phyloP scores from a whole-genome alignment of 2,113 vertebrate species.

The Regulus satrapa region DNA sequence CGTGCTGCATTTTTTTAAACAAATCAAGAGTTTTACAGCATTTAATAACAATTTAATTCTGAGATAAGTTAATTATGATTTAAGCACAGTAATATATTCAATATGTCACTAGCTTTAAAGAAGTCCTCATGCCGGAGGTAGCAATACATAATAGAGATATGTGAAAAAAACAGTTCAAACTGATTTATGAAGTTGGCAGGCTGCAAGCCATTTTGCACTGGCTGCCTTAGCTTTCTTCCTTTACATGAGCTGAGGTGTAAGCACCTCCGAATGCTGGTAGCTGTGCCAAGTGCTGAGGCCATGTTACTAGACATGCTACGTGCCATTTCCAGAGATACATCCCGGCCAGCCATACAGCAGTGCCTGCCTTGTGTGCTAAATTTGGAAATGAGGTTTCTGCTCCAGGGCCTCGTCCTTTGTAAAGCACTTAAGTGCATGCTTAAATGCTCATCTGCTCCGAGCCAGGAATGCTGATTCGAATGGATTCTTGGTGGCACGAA shows the following conservation, averaged over 20 bases:
- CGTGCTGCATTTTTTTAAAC: constrained; percentile 43
- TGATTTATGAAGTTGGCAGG: constrained; percentile 28
- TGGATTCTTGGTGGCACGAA: not conserved
- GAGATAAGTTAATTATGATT: constrained; percentile 32
- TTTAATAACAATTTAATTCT: constrained; percentile 73
- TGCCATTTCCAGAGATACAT: constrained; percentile 1
- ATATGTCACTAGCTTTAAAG: constrained; percentile 22
- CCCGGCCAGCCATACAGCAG: not conserved
- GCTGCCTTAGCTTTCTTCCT: not conserved
- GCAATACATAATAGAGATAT: not conserved
- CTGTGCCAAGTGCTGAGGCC: constrained; percentile 1
- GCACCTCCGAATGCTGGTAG: not conserved
- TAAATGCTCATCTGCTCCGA: constrained; percentile 30
- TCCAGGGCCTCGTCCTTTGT: not conserved
- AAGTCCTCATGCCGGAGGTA: not conserved
- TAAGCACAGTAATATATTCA: constrained; percentile 47
- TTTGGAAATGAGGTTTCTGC: constrained; percentile 55
- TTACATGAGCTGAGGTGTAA: not conserved
- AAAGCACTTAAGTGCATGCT: constrained; percentile 53
- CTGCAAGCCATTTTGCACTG: constrained; percentile 1
- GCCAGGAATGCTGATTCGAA: not conserved
- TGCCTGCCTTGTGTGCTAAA: constrained; percentile 11
- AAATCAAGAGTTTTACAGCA: constrained; percentile 66
- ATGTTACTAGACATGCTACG: not conserved
- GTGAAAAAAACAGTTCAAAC: not conserved